Percentiles rank a stretch among this genome's conserved stretches.
Conservation (phyloP, 2,113 vertebrate species). For the Steatornis caripensis region DNA sequence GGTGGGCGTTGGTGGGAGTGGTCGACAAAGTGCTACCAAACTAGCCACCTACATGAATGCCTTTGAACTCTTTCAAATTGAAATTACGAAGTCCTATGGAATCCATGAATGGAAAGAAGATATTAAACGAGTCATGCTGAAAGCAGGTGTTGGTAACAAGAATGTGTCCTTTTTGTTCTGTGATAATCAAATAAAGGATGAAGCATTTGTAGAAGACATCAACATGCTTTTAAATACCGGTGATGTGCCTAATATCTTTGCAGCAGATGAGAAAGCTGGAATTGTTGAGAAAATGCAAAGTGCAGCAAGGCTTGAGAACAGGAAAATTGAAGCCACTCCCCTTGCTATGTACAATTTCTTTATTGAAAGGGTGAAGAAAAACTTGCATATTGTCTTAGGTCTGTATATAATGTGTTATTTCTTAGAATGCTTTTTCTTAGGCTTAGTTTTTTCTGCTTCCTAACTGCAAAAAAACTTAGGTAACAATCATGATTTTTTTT, state of each 20-base stretch:
- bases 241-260: conserved; percentile 90
- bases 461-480: background rate
- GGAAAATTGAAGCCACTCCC: conserved; percentile 81
- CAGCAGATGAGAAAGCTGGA: conserved; percentile 86
- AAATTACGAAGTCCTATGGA: conserved; percentile 86
- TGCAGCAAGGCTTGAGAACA: conserved; percentile 78
- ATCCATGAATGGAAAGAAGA: conserved; percentile 86
- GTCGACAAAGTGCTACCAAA: conserved; percentile 85
- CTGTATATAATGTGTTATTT: background rate
- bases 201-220: conserved; percentile 87
- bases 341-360: conserved; percentile 91
- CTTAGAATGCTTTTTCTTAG: background rate
- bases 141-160: conserved; percentile 77
- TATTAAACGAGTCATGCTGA: conserved; percentile 85
- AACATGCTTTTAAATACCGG: conserved; percentile 91
- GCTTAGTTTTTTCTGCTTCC: background rate
- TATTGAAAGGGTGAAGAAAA: conserved; percentile 86
- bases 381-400: conserved; percentile 91
- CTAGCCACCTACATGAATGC: conserved; percentile 85
- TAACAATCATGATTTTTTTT: background rate
- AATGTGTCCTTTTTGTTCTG: conserved; percentile 82
- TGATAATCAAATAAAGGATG: conserved; percentile 91
- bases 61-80: conserved; percentile 86
- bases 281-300: conserved; percentile 87
- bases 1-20: conserved; percentile 88